Evolutionary conservation across 2,797 vertebrate genomes (phyloP).

Genomic region (Pempheris klunzingeri): DNA sequence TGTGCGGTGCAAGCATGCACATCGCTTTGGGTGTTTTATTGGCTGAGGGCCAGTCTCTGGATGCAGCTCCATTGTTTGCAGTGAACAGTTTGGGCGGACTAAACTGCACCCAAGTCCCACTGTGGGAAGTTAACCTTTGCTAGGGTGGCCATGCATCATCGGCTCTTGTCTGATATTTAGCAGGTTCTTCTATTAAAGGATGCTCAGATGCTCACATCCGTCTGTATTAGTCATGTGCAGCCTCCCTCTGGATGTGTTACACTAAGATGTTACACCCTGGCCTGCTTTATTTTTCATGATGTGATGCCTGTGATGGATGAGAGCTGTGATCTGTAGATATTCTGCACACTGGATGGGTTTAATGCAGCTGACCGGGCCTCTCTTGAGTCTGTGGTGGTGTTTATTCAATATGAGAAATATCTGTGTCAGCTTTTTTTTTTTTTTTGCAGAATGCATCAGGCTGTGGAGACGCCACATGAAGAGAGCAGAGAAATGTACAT

Average conservation of each 20-base stretch:
- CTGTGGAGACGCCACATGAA: not conserved
- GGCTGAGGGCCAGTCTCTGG: conserved; percentile 51
- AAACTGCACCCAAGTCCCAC: conserved; percentile 48
- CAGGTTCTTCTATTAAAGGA: not conserved
- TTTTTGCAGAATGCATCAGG: not conserved
- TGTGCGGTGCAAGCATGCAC: conserved; percentile 17
- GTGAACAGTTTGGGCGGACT: conserved; percentile 58
- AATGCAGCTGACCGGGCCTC: not conserved
- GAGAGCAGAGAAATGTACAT: too few relatives aligned
- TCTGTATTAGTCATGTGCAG: conserved; percentile 19
- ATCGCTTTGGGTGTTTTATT: conserved; percentile 52
- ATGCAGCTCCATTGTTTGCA: conserved; percentile 73
- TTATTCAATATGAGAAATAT: not conserved
- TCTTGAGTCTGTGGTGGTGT: not conserved
- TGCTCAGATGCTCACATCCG: not conserved
- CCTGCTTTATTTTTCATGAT: too few relatives aligned
- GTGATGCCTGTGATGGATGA: too few relatives aligned
- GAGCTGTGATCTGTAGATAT: not conserved
- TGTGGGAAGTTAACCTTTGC: conserved; percentile 24
- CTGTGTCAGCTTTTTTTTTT: not conserved
- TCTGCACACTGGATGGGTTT: not conserved
- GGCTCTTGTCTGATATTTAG: not conserved
- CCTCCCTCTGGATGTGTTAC: not conserved
- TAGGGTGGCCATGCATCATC: not conserved
- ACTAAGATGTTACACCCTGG: not conserved